Conservation (phyloP, 92 coral and sea anemone species). For the Phenganax marumi region DNA sequence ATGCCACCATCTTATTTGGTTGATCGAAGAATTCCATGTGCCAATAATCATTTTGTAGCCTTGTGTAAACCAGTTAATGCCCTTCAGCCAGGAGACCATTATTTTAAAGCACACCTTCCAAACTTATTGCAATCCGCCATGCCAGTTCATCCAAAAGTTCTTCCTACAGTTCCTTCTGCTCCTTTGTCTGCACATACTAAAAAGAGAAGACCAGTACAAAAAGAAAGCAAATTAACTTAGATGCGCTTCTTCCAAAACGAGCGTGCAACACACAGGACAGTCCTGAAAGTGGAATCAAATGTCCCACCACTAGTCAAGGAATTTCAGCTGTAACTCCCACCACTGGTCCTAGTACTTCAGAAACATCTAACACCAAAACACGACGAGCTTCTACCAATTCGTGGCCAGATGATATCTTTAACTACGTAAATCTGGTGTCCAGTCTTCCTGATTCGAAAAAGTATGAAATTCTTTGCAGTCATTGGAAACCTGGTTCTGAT, state of each 20-base stretch:
- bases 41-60: slow-evolving; percentile 36
- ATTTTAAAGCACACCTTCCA: slow-evolving; percentile 25
- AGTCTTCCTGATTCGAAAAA: slow-evolving; percentile 40
- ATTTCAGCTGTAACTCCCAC: slow-evolving; percentile 10
- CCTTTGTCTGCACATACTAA: slow-evolving; percentile 43
- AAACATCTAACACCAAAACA: slow-evolving; percentile 1
- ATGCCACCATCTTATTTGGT: slow-evolving; percentile 26
- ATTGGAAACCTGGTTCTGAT: slow-evolving; percentile 36
- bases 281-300: no score
- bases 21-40: slow-evolving; percentile 12
- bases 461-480: slow-evolving; percentile 39
- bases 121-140: not conserved
- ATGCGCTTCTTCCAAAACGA: slow-evolving; percentile 26
- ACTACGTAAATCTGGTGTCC: slow-evolving; percentile 26
- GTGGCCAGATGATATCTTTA: slow-evolving; percentile 15
- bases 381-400: not conserved
- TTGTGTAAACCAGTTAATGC: slow-evolving; percentile 28
- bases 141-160: not conserved
- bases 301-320: not conserved
- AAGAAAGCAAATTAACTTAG: slow-evolving; percentile 27
- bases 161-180: slow-evolving; percentile 57
- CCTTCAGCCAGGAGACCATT: slow-evolving; percentile 25
- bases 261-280: slow-evolving; percentile 21
- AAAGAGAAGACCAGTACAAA: slow-evolving; percentile 32
- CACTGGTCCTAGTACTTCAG: not conserved